Conservation (phyloP, 2,888 invertebrate species). For the Harpalus rufipes region DNA sequence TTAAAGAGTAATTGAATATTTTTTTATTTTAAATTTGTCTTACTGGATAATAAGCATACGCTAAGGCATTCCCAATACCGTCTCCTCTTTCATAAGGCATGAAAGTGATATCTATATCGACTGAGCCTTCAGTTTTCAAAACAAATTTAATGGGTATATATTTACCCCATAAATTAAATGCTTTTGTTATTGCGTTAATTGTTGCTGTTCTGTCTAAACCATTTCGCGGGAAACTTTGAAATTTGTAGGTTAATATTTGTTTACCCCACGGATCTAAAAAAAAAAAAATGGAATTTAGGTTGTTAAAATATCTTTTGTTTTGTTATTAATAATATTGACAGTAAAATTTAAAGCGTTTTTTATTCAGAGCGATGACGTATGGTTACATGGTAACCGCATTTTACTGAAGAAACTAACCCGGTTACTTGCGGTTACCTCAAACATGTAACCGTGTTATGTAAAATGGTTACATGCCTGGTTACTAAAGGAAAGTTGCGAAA, state of each 20-base stretch:
- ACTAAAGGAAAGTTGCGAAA: too few species aligned
- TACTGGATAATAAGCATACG: slow-evolving; percentile 62
- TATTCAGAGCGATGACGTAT: too few species aligned
- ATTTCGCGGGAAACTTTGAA: slow-evolving; percentile 52
- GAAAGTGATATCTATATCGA: slow-evolving; percentile 60
- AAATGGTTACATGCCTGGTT: too few species aligned
- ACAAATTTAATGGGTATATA: slow-evolving; percentile 47
- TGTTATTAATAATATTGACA: too few species aligned
- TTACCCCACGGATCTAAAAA: slow-evolving; percentile 52
- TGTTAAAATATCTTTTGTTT: neutral
- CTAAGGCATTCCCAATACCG: slow-evolving; percentile 41
- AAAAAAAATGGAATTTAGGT: neutral
- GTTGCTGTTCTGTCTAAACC: slow-evolving; percentile 6
- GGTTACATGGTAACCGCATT: too few species aligned
- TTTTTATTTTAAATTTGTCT: neutral
- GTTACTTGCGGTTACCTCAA: too few species aligned
- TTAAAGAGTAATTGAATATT: neutral
- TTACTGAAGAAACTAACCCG: too few species aligned
- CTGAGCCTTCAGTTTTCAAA: slow-evolving; percentile 28
- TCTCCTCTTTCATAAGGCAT: slow-evolving; percentile 9
- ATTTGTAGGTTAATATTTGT: slow-evolving; percentile 42
- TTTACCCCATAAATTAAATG: slow-evolving; percentile 56
- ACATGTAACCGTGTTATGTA: too few species aligned
- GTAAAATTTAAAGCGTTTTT: too few species aligned
- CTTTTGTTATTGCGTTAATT: slow-evolving; percentile 40